Conservation (phyloP, 2,797 vertebrate genomes). For the Catamblyrhynchus diadema region DNA sequence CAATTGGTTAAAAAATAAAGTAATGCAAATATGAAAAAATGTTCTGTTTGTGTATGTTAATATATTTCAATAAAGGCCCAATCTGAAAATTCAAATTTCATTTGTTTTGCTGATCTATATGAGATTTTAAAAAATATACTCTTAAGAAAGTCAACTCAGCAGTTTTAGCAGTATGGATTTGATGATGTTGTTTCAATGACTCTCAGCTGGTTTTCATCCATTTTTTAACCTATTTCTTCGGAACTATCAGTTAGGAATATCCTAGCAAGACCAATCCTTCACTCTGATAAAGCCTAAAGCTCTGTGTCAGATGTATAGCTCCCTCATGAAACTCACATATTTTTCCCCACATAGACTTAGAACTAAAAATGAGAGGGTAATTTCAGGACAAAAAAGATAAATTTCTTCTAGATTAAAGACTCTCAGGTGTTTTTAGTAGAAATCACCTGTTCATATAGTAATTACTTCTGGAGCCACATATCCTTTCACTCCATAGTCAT, state of each 20-base stretch:
- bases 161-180: not conserved
- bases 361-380: not conserved
- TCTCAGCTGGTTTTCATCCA: not conserved
- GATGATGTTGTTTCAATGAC: not conserved
- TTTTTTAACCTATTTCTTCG: not conserved
- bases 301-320: not conserved
- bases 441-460: not conserved
- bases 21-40: not conserved
- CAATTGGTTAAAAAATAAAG: not conserved
- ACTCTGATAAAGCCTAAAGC: not conserved
- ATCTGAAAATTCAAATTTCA: not conserved
- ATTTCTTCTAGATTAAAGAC: not conserved
- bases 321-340: not conserved
- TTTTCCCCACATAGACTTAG: not conserved
- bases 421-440: not conserved
- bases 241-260: not conserved
- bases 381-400: constrained; percentile 3
- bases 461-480: not conserved
- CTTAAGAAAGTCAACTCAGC: not conserved
- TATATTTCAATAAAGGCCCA: not conserved
- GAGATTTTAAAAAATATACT: not conserved
- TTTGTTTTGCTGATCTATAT: not conserved
- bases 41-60: not conserved
- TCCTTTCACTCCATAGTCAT: not conserved
- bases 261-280: not conserved